Percentiles rank a stretch among this genome's conserved stretches.
phyloP scores from a whole-genome alignment of 2,888 invertebrate species.

The Ctena decussata region DNA sequence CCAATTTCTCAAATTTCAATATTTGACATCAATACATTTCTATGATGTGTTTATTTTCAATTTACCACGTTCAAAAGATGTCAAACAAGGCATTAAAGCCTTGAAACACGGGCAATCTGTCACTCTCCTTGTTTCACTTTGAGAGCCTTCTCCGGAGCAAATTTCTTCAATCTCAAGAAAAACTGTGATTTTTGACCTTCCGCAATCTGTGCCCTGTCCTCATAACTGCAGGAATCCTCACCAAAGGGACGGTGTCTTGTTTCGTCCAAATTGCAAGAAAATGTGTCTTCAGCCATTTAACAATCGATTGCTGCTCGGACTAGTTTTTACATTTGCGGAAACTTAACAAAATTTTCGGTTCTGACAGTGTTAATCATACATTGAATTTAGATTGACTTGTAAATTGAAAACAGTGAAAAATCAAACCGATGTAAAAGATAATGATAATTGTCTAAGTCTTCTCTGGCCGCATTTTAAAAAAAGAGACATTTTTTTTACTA shows the following conservation, averaged over 20 bases:
- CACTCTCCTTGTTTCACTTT: not conserved
- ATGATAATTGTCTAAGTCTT: too few species aligned
- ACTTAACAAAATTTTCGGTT: too few species aligned
- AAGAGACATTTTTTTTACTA: too few species aligned
- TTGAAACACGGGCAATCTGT: conserved; percentile 9
- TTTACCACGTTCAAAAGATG: conserved; percentile 48
- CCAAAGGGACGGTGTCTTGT: not conserved
- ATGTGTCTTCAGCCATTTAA: too few species aligned
- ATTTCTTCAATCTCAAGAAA: not conserved
- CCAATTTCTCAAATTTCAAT: conserved; percentile 51
- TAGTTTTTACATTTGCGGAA: too few species aligned
- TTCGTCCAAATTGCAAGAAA: too few species aligned
- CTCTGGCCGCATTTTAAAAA: too few species aligned
- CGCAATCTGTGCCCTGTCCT: not conserved
- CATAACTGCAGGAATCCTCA: not conserved
- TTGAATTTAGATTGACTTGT: too few species aligned
- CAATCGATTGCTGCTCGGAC: too few species aligned
- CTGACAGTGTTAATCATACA: too few species aligned
- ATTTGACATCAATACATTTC: conserved; percentile 46
- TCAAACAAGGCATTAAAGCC: conserved; percentile 52
- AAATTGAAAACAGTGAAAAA: too few species aligned
- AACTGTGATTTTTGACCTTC: conserved; percentile 11
- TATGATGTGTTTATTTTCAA: conserved; percentile 64
- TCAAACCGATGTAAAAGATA: too few species aligned
- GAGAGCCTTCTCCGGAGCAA: not conserved